Base-by-base conservation (phyloP, 1,140 invertebrate genomes). In the Brachionus koreanus region DNA sequence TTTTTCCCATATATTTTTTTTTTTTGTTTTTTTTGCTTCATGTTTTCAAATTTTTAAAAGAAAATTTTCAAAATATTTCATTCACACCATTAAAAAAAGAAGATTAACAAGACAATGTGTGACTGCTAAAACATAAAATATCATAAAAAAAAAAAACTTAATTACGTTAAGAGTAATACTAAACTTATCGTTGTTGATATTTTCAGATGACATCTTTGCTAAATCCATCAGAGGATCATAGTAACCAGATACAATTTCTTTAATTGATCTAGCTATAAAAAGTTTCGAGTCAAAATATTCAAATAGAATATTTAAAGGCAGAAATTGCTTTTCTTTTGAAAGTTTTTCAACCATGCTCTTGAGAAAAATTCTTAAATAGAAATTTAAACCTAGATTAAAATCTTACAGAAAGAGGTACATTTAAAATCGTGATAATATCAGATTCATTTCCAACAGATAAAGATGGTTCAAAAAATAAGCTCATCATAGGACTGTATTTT, bases 231-330 rank as follows among this genome's bases (percentile, higher is more conserved):
- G 35, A 12, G 33, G 57, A 19, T 82, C 57, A 16, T 63, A 23
- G 39, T 82, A 65, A 10, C 77, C 77, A 19, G 57, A 63, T 2
- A 82, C 46, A 9, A 82, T 29, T 9, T 65, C 57, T 42, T 43
- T 19, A 5, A 81, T 57, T 35, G 76, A 43, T 57, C 35, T 33
- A 16, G 25, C 6, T 12, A 81, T 23, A 81, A 81, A 81, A 12
- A 81, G 13, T 25, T 81, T 61, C 0, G 76, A 61, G 0, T 65
- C 76, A 12, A 81, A 81, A 39, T 16, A 61, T 12, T 12, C 16
- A 35, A 77, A 61, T 23, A 77, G 12, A 52, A 77, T 25, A 52
- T 77, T 52, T 6, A 52, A 12, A 6, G 75, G 29, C 12, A 25
- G 2, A n/a, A 3, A 13, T 13, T 42, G 10, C 0, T 25, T 12